These are phyloP conservation scores for Cartodere bifasciata DNA, from an alignment of 2,888 invertebrate species.

Conservation along the genomic window DNA sequence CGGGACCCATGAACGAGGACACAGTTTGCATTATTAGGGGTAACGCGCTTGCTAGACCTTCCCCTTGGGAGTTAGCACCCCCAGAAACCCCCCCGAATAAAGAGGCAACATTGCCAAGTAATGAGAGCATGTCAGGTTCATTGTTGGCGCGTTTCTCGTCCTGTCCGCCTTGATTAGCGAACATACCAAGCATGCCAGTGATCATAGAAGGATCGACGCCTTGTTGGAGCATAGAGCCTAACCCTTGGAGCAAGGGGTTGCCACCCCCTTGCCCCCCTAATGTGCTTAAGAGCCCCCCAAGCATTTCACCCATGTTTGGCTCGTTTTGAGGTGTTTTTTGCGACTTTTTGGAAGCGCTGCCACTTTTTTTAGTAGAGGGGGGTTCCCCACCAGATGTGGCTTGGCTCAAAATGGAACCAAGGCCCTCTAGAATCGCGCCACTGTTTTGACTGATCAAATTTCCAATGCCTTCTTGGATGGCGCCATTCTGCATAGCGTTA, in stretches of 20 bases:
- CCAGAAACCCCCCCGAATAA: constrained; percentile 16
- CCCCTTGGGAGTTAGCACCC: constrained; percentile 10
- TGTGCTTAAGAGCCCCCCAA: too few species aligned
- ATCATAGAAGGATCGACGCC: constrained; percentile 8
- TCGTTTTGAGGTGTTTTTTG: too few species aligned
- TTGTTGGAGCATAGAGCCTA: constrained; percentile 9
- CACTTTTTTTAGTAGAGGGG: too few species aligned
- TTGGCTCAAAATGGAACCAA: constrained; percentile 15
- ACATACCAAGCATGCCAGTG: constrained; percentile 9
- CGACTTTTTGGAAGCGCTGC: too few species aligned
- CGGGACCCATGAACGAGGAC: constrained; percentile 46
- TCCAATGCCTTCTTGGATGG: constrained; percentile 48
- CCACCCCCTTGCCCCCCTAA: neutral
- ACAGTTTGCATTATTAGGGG: constrained; percentile 57
- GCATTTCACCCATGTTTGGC: too few species aligned
- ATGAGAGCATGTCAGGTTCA: too few species aligned
- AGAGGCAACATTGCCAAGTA: neutral
- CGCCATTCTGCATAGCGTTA: constrained; percentile 54
- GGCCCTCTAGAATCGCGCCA: constrained; percentile 41
- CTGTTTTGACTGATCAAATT: too few species aligned
- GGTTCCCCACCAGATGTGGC: too few species aligned
- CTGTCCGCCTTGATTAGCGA: too few species aligned
- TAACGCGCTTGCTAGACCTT: constrained; percentile 38
- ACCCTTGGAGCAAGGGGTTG: constrained; percentile 5
- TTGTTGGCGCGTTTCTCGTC: too few species aligned